A percentile compares a stretch with the other conserved stretches of the same genome.
phyloP scores from a whole-genome alignment of 2,113 vertebrate species.

The Acanthisitta chloris region DNA sequence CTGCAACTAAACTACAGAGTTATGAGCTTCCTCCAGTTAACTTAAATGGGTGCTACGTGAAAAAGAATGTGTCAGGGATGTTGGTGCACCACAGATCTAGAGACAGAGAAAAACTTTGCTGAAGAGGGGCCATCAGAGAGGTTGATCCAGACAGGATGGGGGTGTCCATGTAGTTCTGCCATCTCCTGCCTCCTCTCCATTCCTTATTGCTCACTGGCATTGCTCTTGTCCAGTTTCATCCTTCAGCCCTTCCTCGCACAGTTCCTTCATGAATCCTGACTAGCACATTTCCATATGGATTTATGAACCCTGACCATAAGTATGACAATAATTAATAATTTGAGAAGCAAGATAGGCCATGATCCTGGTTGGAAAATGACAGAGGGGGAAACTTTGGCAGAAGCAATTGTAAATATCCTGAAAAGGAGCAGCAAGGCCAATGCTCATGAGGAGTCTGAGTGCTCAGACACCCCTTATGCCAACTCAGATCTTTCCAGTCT shows the following conservation, averaged over 20 bases:
- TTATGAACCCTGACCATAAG: not conserved
- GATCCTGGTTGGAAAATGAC: not conserved
- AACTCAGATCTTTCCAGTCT: not conserved
- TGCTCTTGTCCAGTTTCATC: not conserved
- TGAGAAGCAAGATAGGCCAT: not conserved
- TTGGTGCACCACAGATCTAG: not conserved
- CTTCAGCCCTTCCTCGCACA: not conserved
- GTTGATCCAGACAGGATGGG: not conserved
- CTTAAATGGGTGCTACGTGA: not conserved
- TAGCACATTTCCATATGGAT: not conserved
- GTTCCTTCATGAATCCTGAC: not conserved
- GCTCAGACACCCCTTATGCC: not conserved
- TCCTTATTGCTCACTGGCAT: not conserved
- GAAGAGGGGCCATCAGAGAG: not conserved
- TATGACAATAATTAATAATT: not conserved
- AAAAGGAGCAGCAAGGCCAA: not conserved
- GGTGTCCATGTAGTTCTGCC: rapidly evolving
- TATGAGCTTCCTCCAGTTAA: not conserved
- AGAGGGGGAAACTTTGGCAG: not conserved
- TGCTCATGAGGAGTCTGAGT: not conserved
- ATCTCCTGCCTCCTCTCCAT: not conserved
- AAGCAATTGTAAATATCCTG: not conserved
- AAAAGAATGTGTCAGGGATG: not conserved
- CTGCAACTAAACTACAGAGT: not conserved
- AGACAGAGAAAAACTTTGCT: not conserved